Base-by-base conservation (phyloP, 2,113 vertebrate genomes). In the Dipodomys spectabilis region DNA sequence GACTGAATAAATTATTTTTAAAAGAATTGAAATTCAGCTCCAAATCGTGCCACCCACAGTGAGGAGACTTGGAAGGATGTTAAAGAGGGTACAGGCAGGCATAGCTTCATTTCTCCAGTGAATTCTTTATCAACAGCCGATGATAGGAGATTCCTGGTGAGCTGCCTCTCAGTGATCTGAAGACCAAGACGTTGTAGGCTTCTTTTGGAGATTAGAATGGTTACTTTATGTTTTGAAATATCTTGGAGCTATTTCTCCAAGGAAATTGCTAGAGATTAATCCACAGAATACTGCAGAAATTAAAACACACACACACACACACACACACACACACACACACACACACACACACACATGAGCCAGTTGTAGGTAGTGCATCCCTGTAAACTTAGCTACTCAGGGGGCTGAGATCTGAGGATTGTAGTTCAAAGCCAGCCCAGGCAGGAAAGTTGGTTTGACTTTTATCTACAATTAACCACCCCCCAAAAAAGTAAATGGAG, bases 181-280 rank as follows among this genome's bases (percentile, higher is more conserved):
- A 82, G 49, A 74, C 39, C 75, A 87, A 69, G 23, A 32, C 83
- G 28, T 44, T 28, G 23, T 0, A 49, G 6, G 10, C 9, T 27
- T 78, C 23, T 84, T 83, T 81, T 30, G 19, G 30, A 85, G 68
- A 25, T 68, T 64, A n/a, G 71, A 87, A 75, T 74, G 53, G 53
- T 57, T 57, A 57, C 10, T 68, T 2, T 67, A 35, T 60, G 27
- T 18, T 45, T 93, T 94, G 82, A 90, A 74, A 69, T 90, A 90
- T 28, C 83, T 71, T 93, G 49, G 22, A 53, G 49, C 60, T 7
- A 49, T 92, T 27, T 71, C 30, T 62, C 69, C 5, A 75, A 71
- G 69, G 30, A 88, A 92, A 67, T 53, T 62, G 12, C 5, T 79
- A 20, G 28, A 49, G 73, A 13, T 74, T 45, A 89, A 57, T 53